phyloP scores from a whole-genome alignment of 2,113 vertebrate species.

The Camelus bactrianus region DNA sequence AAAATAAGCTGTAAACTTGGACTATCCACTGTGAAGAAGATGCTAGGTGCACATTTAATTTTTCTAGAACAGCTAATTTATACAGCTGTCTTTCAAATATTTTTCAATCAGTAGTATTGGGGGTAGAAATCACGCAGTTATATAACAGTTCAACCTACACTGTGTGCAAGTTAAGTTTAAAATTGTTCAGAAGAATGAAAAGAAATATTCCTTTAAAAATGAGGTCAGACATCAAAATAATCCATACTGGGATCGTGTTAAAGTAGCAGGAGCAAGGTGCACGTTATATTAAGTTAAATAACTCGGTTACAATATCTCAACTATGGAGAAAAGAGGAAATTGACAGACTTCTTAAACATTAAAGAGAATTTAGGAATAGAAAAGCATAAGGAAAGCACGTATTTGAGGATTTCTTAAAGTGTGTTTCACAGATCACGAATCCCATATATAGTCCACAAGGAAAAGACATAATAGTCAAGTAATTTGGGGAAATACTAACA shows the following conservation, averaged over 20 bases:
- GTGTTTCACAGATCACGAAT: not conserved
- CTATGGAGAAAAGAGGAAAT: not conserved
- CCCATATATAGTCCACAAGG: not conserved
- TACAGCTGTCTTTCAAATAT: slow-evolving; percentile 40
- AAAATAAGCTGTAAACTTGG: not conserved
- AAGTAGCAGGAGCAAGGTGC: not conserved
- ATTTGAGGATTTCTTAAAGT: slow-evolving; percentile 22
- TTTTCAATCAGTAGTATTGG: not conserved
- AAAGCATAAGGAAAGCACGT: slow-evolving; percentile 18
- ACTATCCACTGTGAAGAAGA: not conserved
- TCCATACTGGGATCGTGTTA: not conserved
- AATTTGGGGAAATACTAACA: not conserved
- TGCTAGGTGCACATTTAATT: not conserved
- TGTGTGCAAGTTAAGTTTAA: slow-evolving; percentile 42
- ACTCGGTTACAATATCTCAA: not conserved
- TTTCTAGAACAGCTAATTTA: slow-evolving; percentile 26
- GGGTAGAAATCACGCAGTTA: not conserved
- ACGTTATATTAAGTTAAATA: slow-evolving; percentile 4
- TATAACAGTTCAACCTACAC: not conserved
- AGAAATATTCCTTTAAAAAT: slow-evolving; percentile 16
- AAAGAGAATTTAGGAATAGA: slow-evolving; percentile 33
- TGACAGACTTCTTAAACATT: not conserved
- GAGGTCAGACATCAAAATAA: slow-evolving; percentile 53
- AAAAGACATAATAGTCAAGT: not conserved
- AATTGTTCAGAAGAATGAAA: slow-evolving; percentile 38